Base-by-base conservation (phyloP, 2,888 invertebrate genomes). In the Chrysina gloriosa region DNA sequence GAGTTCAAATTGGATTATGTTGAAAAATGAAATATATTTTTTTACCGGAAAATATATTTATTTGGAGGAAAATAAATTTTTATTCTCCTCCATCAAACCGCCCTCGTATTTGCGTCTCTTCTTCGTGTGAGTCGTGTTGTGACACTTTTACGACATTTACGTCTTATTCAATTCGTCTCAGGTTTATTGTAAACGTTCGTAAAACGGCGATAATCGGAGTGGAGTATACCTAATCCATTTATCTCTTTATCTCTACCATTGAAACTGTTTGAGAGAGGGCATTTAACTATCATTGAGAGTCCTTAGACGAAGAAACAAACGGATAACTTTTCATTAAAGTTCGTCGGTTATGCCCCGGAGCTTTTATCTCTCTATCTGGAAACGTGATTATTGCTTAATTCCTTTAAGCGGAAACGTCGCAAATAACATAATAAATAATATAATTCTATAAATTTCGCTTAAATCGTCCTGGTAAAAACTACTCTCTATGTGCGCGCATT, bases 311-410 rank as follows among this genome's bases (percentile, higher is more conserved):
- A 42, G 14, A 42, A 16, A n/a, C n/a, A n/a, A n/a, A n/a, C n/a
- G n/a, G 42, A 42, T 42, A 42, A 42, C 42, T 42, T 19, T 42
- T 42, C 42, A 42, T 42, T 42, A 42, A 19, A 42, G 19, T 19
- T 14, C n/a, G n/a, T n/a, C n/a, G n/a, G 5, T 16, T 16, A 42
- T 19, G 7, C 9, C 42, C 16, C 42, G 7, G 14, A 42, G 42
- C 42, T 42, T 42, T 42, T 42, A 42, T 42, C 16, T 42, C 19
- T 42, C 4, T 42, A 4, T 19, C 19, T 19, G 19, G 1, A 42
- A 42, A 42, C 42, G 42, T 42, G 42, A 42, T 42, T 42, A 42
- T 42, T 42, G 19, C 19, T 42, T 42, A 19, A 42, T 14, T 19
- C 42, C 19, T 42, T 42, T 19, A 19, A 19, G 7, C 19, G 19